Evolutionary conservation across 2,888 invertebrate genomes (phyloP), one percentile per base, ranked within the genome.

Genomic region (Pyrrhia umbra): DNA sequence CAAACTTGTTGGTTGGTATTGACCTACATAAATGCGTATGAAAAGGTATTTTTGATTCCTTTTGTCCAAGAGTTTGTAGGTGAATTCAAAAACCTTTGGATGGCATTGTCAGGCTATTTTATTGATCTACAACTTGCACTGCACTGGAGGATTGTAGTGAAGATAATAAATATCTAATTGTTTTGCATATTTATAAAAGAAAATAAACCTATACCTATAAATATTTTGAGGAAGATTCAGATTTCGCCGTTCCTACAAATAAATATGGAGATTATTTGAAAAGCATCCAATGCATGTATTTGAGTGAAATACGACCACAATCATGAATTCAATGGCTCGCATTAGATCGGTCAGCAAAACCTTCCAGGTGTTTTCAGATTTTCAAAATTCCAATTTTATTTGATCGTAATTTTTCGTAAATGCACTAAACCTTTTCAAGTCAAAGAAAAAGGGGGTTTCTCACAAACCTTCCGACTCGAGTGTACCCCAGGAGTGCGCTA

Each of bases 401-500:
- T 42, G 40, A 54, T 45, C 20, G 43, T 30, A 49, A 23, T 57
- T 50, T 61, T 46, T 25, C 23, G 25, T 43, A 45, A 47, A 30
- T 39, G 43, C 42, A 59, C 16, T 16, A 42, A 58, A 55, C 50
- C n/a, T 54, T 52, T 50, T 23, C 25, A 27, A 45, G 49, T 55
- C 37, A 40, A 65, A 60, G 47, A 75, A 62, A 37, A 30, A 16
- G 20, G 30, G 18, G 43, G 43, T 51, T 73, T 68, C 76, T 61
- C 46, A 58, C 62, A 74, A 52, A 60, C 20, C 37, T 57, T 66
- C 45, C n/a, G 42, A 64, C 43, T 55, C 30, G n/a, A 56, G 64
- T 59, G 58, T 47, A 55, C 62, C 60, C 54, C 64, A 69, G 45
- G 37, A 75, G 75, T 73, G 72, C 61, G 73, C 62, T 84, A 88